Evolutionary conservation across 1,140 invertebrate species (phyloP).

Genomic region (Pentalonia nigronervosa): DNA sequence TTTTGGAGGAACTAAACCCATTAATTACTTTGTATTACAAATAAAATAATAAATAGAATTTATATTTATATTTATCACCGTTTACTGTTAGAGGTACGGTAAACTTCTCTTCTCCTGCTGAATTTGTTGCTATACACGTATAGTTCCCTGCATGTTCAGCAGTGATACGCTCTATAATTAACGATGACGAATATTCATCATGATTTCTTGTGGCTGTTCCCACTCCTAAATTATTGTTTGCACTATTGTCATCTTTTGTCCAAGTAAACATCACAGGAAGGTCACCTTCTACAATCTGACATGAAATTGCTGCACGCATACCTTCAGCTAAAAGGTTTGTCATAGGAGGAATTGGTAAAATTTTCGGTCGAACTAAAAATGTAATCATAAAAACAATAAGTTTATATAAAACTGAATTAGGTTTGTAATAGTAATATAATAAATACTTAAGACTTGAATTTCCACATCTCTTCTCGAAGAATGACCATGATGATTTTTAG

Average conservation of each 20-base stretch:
- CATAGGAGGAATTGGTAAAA: slow-evolving; percentile 84
- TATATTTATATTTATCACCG: slow-evolving; percentile 67
- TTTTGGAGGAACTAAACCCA: slow-evolving; percentile 79
- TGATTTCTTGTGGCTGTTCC: slow-evolving; percentile 70
- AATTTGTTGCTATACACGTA: slow-evolving; percentile 85
- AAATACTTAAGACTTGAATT: slow-evolving; percentile 73
- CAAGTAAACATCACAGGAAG: slow-evolving; percentile 87
- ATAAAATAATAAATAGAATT: neutral
- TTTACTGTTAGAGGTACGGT: slow-evolving; percentile 82
- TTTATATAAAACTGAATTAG: slow-evolving; percentile 58
- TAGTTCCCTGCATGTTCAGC: slow-evolving; percentile 87
- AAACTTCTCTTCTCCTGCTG: slow-evolving; percentile 78
- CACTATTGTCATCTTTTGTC: slow-evolving; percentile 78
- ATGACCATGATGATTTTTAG: slow-evolving; percentile 82
- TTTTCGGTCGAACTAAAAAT: slow-evolving; percentile 83
- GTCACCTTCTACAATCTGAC: slow-evolving; percentile 93
- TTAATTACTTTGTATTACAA: neutral
- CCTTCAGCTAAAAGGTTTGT: slow-evolving; percentile 84
- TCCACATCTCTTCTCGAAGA: slow-evolving; percentile 81
- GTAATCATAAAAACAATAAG: slow-evolving; percentile 51
- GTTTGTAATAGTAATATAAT: neutral
- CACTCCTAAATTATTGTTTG: slow-evolving; percentile 62
- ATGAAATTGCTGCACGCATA: slow-evolving; percentile 90
- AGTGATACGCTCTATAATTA: slow-evolving; percentile 86
- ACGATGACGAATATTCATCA: slow-evolving; percentile 86